Percentiles rank a stretch among this genome's conserved stretches.
Conservation (phyloP, 2,888 invertebrate genomes). For the Lepidocyrtinus sp. region DNA sequence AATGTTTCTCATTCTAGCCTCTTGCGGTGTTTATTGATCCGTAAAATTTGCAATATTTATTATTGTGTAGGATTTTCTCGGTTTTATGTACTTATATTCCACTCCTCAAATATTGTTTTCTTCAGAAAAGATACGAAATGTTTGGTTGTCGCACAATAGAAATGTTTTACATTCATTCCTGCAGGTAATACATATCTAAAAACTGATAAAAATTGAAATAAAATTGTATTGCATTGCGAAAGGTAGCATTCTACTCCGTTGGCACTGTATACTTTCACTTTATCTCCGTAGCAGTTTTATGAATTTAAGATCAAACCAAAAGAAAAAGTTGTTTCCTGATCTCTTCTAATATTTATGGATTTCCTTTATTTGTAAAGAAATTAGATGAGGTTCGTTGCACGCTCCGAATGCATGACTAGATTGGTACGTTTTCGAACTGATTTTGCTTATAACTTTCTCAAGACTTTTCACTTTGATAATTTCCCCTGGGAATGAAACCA, state of each 20-base stretch:
- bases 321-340: not conserved
- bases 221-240: not conserved
- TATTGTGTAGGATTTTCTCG: not conserved
- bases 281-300: too few species aligned
- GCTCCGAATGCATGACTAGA: constrained; percentile 5
- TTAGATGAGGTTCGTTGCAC: not conserved
- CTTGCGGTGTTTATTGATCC: not conserved
- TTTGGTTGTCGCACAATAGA: not conserved
- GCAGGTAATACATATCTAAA: not conserved
- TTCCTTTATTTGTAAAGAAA: not conserved
- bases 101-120: not conserved
- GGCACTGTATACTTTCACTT: too few species aligned
- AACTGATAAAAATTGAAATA: not conserved
- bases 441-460: constrained; percentile 27
- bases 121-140: not conserved
- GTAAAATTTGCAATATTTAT: not conserved
- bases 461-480: constrained; percentile 34
- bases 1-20: not conserved
- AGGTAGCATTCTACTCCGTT: not conserved
- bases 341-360: not conserved
- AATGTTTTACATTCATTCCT: not conserved
- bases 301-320: not conserved
- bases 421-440: constrained; percentile 25
- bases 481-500: constrained; percentile 21
- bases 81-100: not conserved